Conservation (phyloP, 2,888 invertebrate species). For the Eurytoma adleriae region DNA sequence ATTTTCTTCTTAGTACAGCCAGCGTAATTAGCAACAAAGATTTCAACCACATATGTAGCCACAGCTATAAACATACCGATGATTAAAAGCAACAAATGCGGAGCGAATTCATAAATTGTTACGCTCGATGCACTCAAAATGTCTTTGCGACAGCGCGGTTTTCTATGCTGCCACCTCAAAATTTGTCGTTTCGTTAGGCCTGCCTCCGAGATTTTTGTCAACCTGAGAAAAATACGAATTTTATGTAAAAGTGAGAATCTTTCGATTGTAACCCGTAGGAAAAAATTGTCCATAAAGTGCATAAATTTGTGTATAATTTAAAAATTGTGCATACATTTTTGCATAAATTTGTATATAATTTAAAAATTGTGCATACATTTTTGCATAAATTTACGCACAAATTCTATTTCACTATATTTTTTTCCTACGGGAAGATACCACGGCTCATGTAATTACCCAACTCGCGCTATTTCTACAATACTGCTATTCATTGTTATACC, state of each 20-base stretch:
- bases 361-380: no score
- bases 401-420: no score
- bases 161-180: slow-evolving; percentile 63
- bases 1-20: neutral
- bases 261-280: slow-evolving; percentile 58
- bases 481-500: slow-evolving; percentile 63
- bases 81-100: slow-evolving; percentile 31
- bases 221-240: neutral
- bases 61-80: slow-evolving; percentile 34
- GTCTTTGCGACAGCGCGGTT: slow-evolving; percentile 58
- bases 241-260: neutral
- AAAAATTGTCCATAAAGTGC: no score
- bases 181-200: neutral
- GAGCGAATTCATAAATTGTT: slow-evolving; percentile 50
- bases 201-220: neutral
- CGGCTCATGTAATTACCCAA: slow-evolving; percentile 63
- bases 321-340: no score
- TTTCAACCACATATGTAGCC: neutral
- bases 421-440: rapidly evolving
- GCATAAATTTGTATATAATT: no score
- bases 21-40: neutral
- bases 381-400: no score
- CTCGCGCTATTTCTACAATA: slow-evolving; percentile 66
- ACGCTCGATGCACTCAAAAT: slow-evolving; percentile 36
- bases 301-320: no score